Conservation (phyloP, 2,113 vertebrate genomes). For the Phylloscopus whistleri region DNA sequence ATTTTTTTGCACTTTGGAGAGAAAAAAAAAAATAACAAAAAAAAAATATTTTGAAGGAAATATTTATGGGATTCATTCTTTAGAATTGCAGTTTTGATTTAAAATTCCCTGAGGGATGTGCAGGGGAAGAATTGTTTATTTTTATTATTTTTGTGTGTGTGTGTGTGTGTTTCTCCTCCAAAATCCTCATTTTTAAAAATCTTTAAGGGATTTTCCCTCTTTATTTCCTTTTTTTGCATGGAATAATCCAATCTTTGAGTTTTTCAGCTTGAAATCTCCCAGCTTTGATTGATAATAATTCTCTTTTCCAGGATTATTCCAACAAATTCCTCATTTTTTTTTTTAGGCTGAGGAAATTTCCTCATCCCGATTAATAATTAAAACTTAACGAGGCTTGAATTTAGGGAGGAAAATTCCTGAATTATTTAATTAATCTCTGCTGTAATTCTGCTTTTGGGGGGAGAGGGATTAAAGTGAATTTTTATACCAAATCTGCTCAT, state of each 20-base stretch:
- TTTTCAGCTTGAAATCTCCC: background rate
- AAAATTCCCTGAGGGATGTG: slow-evolving; percentile 25
- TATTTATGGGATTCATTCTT: slow-evolving; percentile 63
- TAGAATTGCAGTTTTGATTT: slow-evolving; percentile 66
- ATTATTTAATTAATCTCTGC: background rate
- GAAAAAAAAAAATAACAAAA: too few relatives aligned
- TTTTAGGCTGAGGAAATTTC: background rate
- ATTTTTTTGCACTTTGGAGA: too few relatives aligned
- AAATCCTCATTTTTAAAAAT: background rate
- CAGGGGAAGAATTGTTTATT: background rate
- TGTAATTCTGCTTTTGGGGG: background rate
- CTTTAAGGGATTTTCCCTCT: background rate
- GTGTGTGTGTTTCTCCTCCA: background rate
- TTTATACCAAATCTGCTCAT: background rate
- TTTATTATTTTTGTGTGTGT: background rate
- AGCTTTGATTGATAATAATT: background rate
- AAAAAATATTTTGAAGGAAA: slow-evolving; percentile 66
- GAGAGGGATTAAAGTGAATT: background rate
- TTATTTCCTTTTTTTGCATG: background rate
- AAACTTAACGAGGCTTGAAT: background rate
- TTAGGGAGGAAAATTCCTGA: background rate
- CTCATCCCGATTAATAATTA: background rate
- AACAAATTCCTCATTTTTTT: background rate
- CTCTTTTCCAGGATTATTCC: background rate
- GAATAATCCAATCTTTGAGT: background rate